These are phyloP conservation scores for Theristicus caerulescens DNA, from an alignment of 2,113 vertebrate species.

Conservation along the genomic window DNA sequence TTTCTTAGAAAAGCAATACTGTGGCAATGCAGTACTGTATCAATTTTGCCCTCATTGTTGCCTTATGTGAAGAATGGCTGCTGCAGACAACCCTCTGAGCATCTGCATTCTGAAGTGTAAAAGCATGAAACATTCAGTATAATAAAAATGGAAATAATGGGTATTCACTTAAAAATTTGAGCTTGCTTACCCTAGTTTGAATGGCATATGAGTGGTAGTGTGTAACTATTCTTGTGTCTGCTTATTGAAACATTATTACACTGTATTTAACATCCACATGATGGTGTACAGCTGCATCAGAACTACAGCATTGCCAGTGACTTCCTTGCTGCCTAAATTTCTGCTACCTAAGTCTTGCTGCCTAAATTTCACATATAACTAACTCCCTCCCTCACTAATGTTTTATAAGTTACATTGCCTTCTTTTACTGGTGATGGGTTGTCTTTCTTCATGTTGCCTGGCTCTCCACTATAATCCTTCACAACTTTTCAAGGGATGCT, in stretches of 20 bases:
- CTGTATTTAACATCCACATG: background rate
- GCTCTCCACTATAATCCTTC: background rate
- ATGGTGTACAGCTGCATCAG: background rate
- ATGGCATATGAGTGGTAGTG: background rate
- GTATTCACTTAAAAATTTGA: background rate
- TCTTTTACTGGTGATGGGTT: background rate
- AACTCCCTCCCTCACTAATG: background rate
- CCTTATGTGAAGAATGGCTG: background rate
- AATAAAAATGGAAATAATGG: conserved; percentile 1
- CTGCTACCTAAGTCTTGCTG: background rate
- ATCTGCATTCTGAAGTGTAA: background rate
- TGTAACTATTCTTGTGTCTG: background rate
- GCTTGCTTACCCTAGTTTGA: background rate
- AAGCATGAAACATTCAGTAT: background rate
- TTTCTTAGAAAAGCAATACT: background rate
- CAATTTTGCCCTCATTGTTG: background rate
- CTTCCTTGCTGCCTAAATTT: background rate
- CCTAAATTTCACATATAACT: background rate
- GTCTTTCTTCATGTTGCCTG: background rate
- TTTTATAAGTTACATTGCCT: background rate
- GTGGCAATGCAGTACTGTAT: background rate
- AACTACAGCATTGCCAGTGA: background rate
- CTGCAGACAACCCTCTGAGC: background rate
- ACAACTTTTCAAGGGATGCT: background rate
- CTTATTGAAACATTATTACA: background rate